Evolutionary conservation across 1,140 invertebrate species (phyloP), one percentile per base, ranked within the genome.

Genomic region (Oreohelix idahoensis): DNA sequence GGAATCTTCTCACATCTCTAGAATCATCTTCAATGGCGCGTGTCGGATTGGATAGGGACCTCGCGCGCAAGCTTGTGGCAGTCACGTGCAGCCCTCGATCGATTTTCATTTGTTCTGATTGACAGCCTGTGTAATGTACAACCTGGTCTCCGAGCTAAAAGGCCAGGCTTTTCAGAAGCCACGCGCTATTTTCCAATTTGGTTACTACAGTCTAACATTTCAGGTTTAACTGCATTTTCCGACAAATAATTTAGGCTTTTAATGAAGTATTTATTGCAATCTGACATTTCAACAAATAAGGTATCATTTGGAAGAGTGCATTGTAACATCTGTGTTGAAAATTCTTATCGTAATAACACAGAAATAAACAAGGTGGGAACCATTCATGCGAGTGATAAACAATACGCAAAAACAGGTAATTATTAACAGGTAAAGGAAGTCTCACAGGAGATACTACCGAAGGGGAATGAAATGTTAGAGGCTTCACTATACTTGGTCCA

Each of bases 101-200:
- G 29, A 66, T 5, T 32, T 66, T 66, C 63, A 66, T 66, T 66
- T 66, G 63, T 32, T 66, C 63, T 66, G 63, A 66, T 66, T 66
- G 63, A 66, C 63, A 66, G 63, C 63, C 63, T 32, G 63, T 66
- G 63, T 66, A 66, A 66, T 32, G 63, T 32, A 66, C 63, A 35
- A 66, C 63, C 63, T 66, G 63, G 5, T 8, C 1, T 32, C n/a
- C 29, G 63, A 32, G 5, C 63, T 32, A 32, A 66, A 66, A 66
- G n/a, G 63, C 11, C 63, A 32, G 11, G 11, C n/a, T 35, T 66
- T 66, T 66, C n/a, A 66, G n/a, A 66, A 11, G 8, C 5, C 63
- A 66, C 63, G 63, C 17, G 63, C 63, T 17, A 66, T 32, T 23
- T 20, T n/a, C 23, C 10, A 15, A 10, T n/a, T 23, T 58, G 17